A percentile compares a stretch with the other conserved stretches of the same genome.
Conservation (phyloP, 2,888 invertebrate genomes). For the Hedychridium roseum region DNA sequence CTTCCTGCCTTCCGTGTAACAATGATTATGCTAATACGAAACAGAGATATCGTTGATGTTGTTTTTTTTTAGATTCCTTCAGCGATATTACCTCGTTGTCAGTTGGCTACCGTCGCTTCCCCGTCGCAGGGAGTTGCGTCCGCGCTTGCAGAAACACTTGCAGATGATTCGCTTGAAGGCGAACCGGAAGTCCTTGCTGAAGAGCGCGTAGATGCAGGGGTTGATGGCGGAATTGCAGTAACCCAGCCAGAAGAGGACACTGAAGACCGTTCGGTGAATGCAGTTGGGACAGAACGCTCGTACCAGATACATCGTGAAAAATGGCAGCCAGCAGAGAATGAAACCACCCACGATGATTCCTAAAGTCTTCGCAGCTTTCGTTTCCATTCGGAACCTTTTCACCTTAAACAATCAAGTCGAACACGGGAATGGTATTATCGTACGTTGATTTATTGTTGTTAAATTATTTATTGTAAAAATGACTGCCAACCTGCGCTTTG, state of each 20-base stretch:
- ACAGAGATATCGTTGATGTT: no score
- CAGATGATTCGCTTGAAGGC: slow-evolving; percentile 94
- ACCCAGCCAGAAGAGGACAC: slow-evolving; percentile 95
- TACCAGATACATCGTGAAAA: slow-evolving; percentile 93
- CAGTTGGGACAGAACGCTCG: slow-evolving; percentile 88
- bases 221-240: slow-evolving; percentile 97
- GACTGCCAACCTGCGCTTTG: slow-evolving; percentile 73
- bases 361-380: slow-evolving; percentile 95
- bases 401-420: no score
- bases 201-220: slow-evolving; percentile 93
- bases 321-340: slow-evolving; percentile 96
- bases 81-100: slow-evolving; percentile 47
- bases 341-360: slow-evolving; percentile 98
- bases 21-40: no score
- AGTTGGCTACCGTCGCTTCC: slow-evolving; percentile 63
- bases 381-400: slow-evolving; percentile 92
- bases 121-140: slow-evolving; percentile 57
- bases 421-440: not conserved
- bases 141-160: slow-evolving; percentile 77
- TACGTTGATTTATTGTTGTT: not conserved
- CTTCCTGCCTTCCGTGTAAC: no score
- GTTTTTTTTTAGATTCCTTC: no score
- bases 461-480: not conserved
- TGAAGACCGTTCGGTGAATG: slow-evolving; percentile 85
- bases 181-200: slow-evolving; percentile 93